Percentiles rank a stretch among this genome's conserved stretches.
These are phyloP conservation scores for Heliothis virescens DNA, from an alignment of 1,140 invertebrate species.

Conservation along the genomic window DNA sequence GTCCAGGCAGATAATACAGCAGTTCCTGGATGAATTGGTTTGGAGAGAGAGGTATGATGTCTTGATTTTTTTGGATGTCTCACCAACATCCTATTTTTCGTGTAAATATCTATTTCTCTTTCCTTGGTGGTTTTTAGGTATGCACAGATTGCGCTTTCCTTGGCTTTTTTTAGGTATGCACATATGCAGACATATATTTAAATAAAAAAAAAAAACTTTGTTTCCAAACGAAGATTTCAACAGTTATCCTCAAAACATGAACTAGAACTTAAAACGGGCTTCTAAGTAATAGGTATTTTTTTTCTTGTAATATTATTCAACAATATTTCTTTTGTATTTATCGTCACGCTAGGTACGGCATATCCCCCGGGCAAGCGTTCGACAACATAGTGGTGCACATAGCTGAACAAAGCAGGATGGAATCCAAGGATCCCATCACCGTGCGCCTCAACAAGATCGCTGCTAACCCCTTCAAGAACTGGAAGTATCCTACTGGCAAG, in stretches of 20 bases:
- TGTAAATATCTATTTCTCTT: no score
- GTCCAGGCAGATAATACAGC: conserved; percentile 94
- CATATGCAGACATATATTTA: no score
- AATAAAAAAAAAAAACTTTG: no score
- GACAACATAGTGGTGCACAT: conserved; percentile 93
- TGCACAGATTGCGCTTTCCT: no score
- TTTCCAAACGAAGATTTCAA: no score
- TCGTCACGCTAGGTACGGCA: conserved; percentile 87
- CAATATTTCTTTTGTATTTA: neutral
- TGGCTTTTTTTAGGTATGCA: no score
- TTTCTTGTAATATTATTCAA: no score
- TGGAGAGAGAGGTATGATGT: conserved; percentile 87
- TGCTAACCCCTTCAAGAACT: conserved; percentile 93
- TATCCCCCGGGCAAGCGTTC: conserved; percentile 91
- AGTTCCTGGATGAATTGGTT: conserved; percentile 95
- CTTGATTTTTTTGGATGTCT: conserved; percentile 59
- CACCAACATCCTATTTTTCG: no score
- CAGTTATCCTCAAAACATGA: no score
- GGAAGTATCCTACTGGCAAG: conserved; percentile 88
- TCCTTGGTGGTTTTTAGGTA: no score
- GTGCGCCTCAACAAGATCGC: conserved; percentile 89
- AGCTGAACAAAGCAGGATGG: conserved; percentile 90
- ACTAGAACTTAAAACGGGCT: no score
- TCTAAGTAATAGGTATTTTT: no score
- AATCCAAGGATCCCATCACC: conserved; percentile 84